A percentile compares a stretch with the other conserved stretches of the same genome.
Conservation (phyloP, 1,140 invertebrate species). For the Pachyrhynchus sulphureomaculatus region DNA sequence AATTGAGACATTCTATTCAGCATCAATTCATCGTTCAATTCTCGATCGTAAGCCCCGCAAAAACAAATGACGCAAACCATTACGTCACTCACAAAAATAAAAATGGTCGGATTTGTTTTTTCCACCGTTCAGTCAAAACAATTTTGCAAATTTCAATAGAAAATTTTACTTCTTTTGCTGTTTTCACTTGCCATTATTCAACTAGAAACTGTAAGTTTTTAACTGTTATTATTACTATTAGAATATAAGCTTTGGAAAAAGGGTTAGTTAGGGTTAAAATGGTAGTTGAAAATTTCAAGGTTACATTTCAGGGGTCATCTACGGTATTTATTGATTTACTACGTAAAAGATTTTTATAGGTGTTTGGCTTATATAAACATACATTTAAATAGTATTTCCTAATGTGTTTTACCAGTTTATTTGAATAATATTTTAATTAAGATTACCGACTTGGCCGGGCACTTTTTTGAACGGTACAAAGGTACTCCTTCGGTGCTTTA, state of each 20-base stretch:
- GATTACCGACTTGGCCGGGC: no score
- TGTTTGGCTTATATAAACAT: background rate
- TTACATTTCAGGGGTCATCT: conserved; percentile 29
- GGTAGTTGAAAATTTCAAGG: conserved; percentile 23
- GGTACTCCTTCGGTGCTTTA: no score
- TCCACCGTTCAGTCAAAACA: background rate
- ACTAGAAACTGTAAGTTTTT: conserved; percentile 1
- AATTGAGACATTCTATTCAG: no score
- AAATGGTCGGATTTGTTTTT: conserved; percentile 30
- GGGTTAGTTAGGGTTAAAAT: background rate
- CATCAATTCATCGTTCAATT: no score
- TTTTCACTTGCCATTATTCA: background rate
- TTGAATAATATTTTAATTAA: no score
- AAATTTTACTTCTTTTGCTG: background rate
- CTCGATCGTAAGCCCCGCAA: background rate
- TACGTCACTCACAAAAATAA: conserved; percentile 35
- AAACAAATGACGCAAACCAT: conserved; percentile 33
- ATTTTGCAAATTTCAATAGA: conserved; percentile 6
- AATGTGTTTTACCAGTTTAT: no score
- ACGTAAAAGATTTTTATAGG: conserved; percentile 23
- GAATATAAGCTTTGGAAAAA: background rate
- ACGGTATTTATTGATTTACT: conserved; percentile 31
- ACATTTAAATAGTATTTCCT: background rate
- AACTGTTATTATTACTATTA: background rate
- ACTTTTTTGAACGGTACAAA: background rate